Conservation (phyloP, 2,888 invertebrate species). For the Cryptops parisi region DNA sequence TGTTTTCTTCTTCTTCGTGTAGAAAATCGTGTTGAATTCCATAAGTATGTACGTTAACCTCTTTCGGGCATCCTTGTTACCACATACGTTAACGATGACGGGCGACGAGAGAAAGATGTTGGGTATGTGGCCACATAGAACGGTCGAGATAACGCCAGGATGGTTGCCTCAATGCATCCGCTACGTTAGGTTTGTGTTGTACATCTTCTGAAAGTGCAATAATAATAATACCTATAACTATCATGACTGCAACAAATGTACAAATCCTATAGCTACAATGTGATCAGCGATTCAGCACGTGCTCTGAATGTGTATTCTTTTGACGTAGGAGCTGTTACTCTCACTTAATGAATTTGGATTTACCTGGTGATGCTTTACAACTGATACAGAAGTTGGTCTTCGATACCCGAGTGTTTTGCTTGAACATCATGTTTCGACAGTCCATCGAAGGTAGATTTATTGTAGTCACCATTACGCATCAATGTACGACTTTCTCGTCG, state of each 20-base stretch:
- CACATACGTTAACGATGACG: slow-evolving; percentile 40
- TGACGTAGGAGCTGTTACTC: neutral
- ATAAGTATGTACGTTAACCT: slow-evolving; percentile 60
- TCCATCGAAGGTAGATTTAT: neutral
- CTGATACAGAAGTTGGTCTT: neutral
- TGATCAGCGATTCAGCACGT: no score
- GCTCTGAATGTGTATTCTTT: no score
- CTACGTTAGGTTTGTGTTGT: slow-evolving; percentile 51
- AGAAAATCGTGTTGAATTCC: slow-evolving; percentile 49
- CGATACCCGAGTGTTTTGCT: neutral
- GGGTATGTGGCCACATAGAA: slow-evolving; percentile 36
- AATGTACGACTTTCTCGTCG: no score
- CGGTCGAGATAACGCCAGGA: slow-evolving; percentile 3
- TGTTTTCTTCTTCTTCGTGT: neutral
- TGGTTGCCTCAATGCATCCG: slow-evolving; percentile 59
- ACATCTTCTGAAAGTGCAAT: no score
- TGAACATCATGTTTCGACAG: neutral
- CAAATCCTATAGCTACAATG: no score
- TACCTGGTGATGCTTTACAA: neutral
- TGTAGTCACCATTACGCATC: neutral
- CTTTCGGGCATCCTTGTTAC: slow-evolving; percentile 54
- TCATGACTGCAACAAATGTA: no score
- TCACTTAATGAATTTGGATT: neutral
- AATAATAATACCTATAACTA: no score
- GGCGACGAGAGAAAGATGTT: slow-evolving; percentile 33